Conservation (phyloP, 2,888 invertebrate species). For the Torymus auratus region DNA sequence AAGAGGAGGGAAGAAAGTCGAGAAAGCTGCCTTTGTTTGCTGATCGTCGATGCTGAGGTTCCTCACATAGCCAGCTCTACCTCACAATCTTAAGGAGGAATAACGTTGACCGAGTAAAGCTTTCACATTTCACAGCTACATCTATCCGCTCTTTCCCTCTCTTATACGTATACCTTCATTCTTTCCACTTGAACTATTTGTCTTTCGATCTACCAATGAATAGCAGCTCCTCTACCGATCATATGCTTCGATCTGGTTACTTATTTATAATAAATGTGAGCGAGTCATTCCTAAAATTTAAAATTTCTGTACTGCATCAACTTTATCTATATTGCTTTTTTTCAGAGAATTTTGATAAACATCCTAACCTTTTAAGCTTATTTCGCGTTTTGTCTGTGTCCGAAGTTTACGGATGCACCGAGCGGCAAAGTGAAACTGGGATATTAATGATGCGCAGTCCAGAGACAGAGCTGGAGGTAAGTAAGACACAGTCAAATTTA, state of each 20-base stretch:
- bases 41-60: conserved; percentile 23
- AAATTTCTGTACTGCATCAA: no score
- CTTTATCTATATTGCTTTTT: no score
- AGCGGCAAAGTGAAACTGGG: conserved; percentile 25
- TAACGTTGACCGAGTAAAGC: conserved; percentile 33
- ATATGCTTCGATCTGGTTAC: no score
- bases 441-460: conserved; percentile 46
- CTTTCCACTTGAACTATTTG: no score
- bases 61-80: neutral
- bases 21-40: conserved; percentile 35
- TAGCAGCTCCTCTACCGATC: no score
- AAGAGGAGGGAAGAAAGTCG: neutral
- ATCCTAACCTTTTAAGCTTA: neutral
- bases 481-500: conserved; percentile 31
- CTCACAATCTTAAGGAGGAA: conserved; percentile 10
- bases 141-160: neutral
- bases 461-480: conserved; percentile 28
- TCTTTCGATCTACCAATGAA: no score
- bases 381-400: conserved; percentile 24
- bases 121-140: conserved; percentile 17
- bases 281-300: no score
- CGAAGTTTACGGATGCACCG: conserved; percentile 14
- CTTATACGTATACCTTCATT: no score
- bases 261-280: no score
- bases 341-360: neutral